Evolutionary conservation across 1,140 invertebrate genomes (phyloP).

Genomic region (Brachionus paranguensis): DNA sequence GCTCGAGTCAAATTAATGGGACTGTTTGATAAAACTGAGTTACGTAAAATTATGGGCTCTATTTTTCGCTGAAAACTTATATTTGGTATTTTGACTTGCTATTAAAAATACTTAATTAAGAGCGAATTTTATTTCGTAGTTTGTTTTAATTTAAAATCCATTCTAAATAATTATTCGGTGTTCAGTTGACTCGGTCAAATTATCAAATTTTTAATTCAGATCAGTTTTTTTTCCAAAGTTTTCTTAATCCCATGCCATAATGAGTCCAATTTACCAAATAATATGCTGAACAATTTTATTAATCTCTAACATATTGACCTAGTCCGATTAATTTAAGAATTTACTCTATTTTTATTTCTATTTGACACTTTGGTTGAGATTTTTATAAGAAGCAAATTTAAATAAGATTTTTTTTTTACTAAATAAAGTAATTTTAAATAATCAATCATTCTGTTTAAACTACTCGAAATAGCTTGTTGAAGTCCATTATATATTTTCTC

Average conservation of each 20-base stretch:
- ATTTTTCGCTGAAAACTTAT: not conserved
- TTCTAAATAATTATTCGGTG: not conserved
- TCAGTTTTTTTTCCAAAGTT: not conserved
- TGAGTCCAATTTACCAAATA: not conserved
- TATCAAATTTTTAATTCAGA: not conserved
- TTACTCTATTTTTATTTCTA: not conserved
- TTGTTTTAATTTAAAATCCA: not conserved
- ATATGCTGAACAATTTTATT: not conserved
- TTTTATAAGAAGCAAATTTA: not conserved
- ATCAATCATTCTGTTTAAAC: not conserved
- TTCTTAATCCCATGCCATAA: not conserved
- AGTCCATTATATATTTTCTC: not conserved
- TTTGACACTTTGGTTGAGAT: not conserved
- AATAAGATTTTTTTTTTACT: not conserved
- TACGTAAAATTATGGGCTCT: constrained; percentile 5
- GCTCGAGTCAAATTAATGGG: not conserved
- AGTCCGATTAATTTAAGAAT: not conserved
- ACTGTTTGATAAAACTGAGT: not conserved
- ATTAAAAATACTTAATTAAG: not conserved
- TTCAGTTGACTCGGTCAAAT: not conserved
- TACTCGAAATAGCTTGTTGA: not conserved
- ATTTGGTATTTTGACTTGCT: not conserved
- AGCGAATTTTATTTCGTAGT: not conserved
- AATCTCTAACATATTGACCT: not conserved
- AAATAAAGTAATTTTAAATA: not conserved